These are phyloP conservation scores for Turritopsis dohrnii DNA, from an alignment of 30 jellyfish, hydroid and myxozoan genomes.

Conservation along the genomic window DNA sequence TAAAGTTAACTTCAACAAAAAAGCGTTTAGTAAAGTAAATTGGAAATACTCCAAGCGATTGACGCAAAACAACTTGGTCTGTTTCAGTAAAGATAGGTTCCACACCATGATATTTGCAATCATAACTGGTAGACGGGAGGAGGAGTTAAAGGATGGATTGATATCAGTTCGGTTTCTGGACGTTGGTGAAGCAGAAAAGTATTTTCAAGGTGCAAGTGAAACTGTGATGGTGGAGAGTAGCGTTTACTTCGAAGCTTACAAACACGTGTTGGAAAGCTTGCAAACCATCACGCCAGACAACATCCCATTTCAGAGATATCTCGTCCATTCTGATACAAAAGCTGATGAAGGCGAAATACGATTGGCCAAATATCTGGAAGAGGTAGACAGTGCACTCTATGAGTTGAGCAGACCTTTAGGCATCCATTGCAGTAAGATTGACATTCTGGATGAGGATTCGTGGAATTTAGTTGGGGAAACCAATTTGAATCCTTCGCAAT, in stretches of 20 bases:
- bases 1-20: slow-evolving; percentile 23
- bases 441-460: background rate
- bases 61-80: slow-evolving; percentile 38
- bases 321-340: slow-evolving; percentile 15
- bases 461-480: background rate
- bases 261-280: slow-evolving; percentile 43
- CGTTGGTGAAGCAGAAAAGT: background rate
- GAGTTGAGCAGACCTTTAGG: background rate
- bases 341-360: background rate
- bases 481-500: slow-evolving; percentile 1
- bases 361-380: slow-evolving; percentile 23
- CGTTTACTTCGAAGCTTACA: slow-evolving; percentile 48
- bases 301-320: slow-evolving; percentile 31
- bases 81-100: slow-evolving; percentile 37
- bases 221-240: slow-evolving; percentile 50
- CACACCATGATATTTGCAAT: slow-evolving; percentile 34
- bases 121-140: slow-evolving; percentile 36
- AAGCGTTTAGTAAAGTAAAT: background rate
- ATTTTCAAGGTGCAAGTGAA: background rate
- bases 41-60: slow-evolving; percentile 49
- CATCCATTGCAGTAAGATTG: background rate
- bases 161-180: slow-evolving; percentile 31
- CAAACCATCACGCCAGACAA: background rate
- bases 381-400: background rate
- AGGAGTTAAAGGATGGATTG: slow-evolving; percentile 23